These are phyloP conservation scores for Tetragonisca angustula DNA, from an alignment of 2,888 invertebrate species.

Conservation along the genomic window DNA sequence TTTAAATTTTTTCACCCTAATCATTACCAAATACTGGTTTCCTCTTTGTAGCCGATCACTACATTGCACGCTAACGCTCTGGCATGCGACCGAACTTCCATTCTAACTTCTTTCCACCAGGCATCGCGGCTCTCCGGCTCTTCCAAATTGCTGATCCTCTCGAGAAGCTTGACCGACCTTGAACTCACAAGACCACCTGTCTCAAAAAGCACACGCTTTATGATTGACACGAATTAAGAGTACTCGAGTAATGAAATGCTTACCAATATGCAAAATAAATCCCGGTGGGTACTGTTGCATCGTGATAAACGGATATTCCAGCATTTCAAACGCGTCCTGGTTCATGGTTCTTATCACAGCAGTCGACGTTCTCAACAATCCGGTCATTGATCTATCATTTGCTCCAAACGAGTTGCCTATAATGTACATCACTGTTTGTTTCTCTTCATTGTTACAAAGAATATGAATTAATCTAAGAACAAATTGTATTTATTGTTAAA, in stretches of 20 bases:
- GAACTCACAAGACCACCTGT: conserved; percentile 93
- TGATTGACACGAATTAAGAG: neutral
- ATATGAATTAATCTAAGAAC: neutral
- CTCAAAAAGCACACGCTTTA: conserved; percentile 35
- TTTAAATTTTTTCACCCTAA: neutral
- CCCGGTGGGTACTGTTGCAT: conserved; percentile 95
- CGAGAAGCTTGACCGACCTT: conserved; percentile 92
- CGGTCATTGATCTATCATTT: conserved; percentile 87
- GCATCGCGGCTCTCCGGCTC: conserved; percentile 96
- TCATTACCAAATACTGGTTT: conserved; percentile 94
- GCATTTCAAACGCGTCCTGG: conserved; percentile 93
- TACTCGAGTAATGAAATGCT: conserved; percentile 82
- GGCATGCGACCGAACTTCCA: conserved; percentile 97
- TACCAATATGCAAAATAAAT: conserved; percentile 94
- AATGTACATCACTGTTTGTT: conserved; percentile 10
- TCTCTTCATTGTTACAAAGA: neutral
- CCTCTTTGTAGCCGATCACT: conserved; percentile 96
- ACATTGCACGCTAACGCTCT: conserved; percentile 96
- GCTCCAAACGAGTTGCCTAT: conserved; percentile 91
- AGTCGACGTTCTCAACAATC: conserved; percentile 85
- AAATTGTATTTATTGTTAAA: neutral
- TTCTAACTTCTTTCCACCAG: conserved; percentile 98
- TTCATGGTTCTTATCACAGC: conserved; percentile 88
- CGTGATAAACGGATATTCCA: conserved; percentile 98
- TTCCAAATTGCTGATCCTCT: conserved; percentile 92